A percentile compares a stretch with the other conserved stretches of the same genome.
Evolutionary conservation across 92 coral and sea anemone species (phyloP).

Genomic region (Diadumene lineata): DNA sequence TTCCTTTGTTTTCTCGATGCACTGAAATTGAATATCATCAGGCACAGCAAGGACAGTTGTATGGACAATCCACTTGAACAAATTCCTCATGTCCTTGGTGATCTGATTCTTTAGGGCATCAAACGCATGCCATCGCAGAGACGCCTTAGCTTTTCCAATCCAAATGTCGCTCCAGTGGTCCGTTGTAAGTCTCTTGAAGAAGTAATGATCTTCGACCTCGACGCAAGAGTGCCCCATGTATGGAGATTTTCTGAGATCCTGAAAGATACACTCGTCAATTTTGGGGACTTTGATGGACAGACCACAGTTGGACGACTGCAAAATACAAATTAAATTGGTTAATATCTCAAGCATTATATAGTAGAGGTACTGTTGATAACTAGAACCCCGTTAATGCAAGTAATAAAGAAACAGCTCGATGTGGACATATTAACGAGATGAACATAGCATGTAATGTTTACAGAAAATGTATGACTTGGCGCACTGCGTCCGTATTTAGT

Average conservation of each 20-base stretch:
- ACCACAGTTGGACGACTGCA: conserved; percentile 18
- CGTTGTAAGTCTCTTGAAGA: neutral
- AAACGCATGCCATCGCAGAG: conserved; percentile 72
- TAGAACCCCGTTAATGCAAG: too few relatives aligned
- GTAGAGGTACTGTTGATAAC: too few relatives aligned
- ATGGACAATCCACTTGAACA: conserved; percentile 66
- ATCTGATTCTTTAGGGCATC: conserved; percentile 46
- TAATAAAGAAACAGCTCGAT: too few relatives aligned
- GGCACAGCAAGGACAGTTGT: conserved; percentile 35
- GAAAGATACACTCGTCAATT: conserved; percentile 15
- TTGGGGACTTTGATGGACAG: conserved; percentile 30
- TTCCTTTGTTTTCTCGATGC: neutral
- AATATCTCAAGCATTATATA: too few relatives aligned
- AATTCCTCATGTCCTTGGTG: conserved; percentile 24
- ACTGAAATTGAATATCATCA: conserved; percentile 2
- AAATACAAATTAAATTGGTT: neutral
- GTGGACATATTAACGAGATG: too few relatives aligned
- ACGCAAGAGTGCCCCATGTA: neutral
- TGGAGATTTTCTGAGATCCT: conserved; percentile 26
- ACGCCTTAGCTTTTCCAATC: conserved; percentile 19
- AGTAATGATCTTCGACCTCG: neutral
- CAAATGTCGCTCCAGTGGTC: conserved; percentile 26
- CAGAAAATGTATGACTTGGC: too few relatives aligned
- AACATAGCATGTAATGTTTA: too few relatives aligned
- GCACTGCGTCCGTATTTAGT: too few relatives aligned